These are phyloP conservation scores for Eurystomus gularis DNA, from an alignment of 2,113 vertebrate genomes.

Conservation along the genomic window DNA sequence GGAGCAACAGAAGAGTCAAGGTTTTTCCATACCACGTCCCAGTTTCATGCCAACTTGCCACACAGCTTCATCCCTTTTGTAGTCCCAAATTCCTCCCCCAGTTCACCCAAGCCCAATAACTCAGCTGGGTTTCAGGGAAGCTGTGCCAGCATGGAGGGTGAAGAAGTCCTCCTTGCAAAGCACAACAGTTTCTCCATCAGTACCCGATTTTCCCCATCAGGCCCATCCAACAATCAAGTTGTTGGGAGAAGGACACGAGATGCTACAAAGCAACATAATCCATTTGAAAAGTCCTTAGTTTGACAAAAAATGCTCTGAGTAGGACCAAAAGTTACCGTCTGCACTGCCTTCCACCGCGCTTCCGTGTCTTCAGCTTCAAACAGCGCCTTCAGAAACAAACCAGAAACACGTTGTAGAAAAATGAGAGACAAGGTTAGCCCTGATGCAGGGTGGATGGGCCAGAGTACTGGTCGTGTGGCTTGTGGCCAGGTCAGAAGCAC, in stretches of 20 bases:
- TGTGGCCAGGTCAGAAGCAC: background rate
- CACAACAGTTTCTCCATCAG: background rate
- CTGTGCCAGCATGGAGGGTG: background rate
- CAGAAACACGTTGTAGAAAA: background rate
- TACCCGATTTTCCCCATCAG: background rate
- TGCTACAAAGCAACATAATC: background rate
- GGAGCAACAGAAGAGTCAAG: background rate
- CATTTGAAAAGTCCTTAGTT: background rate
- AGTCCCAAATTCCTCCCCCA: background rate
- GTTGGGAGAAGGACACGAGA: background rate
- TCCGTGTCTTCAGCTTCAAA: slow-evolving; percentile 38
- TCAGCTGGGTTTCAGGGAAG: background rate
- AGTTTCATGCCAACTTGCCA: background rate
- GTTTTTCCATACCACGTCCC: background rate
- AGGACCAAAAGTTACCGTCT: slow-evolving; percentile 51
- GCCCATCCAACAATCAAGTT: background rate
- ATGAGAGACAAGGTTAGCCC: background rate
- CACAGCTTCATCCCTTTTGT: background rate
- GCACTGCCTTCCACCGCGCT: background rate
- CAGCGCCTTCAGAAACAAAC: slow-evolving; percentile 36
- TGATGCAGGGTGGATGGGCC: background rate
- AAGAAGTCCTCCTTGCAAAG: background rate
- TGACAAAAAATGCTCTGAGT: background rate
- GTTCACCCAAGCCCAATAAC: background rate
- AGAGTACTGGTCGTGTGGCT: background rate